These are phyloP conservation scores for Pogonomyrmex californicus DNA, from an alignment of 1,140 invertebrate species.

Conservation along the genomic window DNA sequence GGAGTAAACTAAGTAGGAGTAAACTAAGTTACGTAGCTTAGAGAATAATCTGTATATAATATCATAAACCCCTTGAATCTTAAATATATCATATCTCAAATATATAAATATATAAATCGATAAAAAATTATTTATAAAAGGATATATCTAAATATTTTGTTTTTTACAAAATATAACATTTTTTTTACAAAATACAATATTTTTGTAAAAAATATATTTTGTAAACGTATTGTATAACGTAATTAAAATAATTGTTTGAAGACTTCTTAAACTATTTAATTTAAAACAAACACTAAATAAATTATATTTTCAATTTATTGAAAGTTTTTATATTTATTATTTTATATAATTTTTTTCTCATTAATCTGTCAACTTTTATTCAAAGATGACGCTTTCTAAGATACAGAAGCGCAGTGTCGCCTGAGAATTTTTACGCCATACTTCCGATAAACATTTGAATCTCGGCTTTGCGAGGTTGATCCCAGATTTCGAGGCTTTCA, in stretches of 20 bases:
- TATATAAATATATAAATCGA: background rate
- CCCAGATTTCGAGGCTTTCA: conserved; percentile 30
- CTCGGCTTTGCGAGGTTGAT: conserved; percentile 6
- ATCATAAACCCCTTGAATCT: background rate
- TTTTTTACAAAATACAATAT: background rate
- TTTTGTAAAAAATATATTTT: background rate
- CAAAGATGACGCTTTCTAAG: background rate
- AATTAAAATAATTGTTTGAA: no score
- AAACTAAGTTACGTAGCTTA: background rate
- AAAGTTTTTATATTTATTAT: background rate
- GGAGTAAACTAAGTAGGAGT: background rate
- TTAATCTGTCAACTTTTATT: background rate
- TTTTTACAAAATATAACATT: background rate
- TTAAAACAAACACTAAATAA: background rate
- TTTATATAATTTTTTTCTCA: background rate
- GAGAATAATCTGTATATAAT: background rate
- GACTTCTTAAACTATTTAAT: no score
- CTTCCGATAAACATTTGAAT: background rate
- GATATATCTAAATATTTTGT: background rate
- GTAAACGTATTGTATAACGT: background rate
- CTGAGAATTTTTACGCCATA: background rate
- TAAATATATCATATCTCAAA: background rate
- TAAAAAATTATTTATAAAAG: background rate
- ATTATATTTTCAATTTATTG: background rate
- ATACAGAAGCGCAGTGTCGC: background rate